Evolutionary conservation across 2,113 vertebrate species (phyloP).

Genomic region (Brachyistius frenatus): DNA sequence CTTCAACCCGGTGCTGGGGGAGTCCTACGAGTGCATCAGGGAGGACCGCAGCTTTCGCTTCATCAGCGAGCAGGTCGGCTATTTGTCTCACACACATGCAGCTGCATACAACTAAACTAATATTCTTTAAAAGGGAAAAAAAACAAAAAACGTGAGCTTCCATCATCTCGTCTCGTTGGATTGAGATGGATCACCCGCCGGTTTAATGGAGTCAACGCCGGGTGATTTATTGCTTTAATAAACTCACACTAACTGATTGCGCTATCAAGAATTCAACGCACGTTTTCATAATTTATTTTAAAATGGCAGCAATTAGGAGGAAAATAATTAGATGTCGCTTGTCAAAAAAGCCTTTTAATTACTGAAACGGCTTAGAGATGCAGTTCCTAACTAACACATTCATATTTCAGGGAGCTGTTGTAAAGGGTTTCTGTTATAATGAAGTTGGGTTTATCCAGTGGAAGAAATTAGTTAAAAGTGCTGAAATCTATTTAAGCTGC

Average conservation of each 20-base stretch:
- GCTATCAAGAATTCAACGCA: background rate
- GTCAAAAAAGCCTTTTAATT: background rate
- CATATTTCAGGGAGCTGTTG: too few species aligned
- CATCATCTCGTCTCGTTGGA: background rate
- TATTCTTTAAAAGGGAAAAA: background rate
- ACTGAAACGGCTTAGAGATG: too few species aligned
- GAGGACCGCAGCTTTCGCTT: constrained; percentile 90
- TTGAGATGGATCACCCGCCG: background rate
- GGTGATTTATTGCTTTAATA: constrained; percentile 15
- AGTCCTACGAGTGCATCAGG: constrained; percentile 91
- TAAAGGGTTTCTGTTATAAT: too few species aligned
- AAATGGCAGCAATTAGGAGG: background rate
- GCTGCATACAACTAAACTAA: background rate
- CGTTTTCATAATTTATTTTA: background rate
- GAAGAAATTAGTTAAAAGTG: too few species aligned
- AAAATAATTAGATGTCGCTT: constrained; percentile 1
- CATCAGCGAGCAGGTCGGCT: constrained; percentile 90
- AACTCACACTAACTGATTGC: background rate
- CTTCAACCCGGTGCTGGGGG: constrained; percentile 94
- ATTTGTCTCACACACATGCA: too few species aligned
- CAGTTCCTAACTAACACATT: too few species aligned
- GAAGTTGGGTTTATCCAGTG: too few species aligned
- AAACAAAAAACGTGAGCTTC: background rate
- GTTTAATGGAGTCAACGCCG: background rate
- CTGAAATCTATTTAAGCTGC: too few species aligned